Evolutionary conservation across 2,797 vertebrate species (phyloP), one percentile per base, ranked within the genome.

Genomic region (Mormyrus hasselquistii): DNA sequence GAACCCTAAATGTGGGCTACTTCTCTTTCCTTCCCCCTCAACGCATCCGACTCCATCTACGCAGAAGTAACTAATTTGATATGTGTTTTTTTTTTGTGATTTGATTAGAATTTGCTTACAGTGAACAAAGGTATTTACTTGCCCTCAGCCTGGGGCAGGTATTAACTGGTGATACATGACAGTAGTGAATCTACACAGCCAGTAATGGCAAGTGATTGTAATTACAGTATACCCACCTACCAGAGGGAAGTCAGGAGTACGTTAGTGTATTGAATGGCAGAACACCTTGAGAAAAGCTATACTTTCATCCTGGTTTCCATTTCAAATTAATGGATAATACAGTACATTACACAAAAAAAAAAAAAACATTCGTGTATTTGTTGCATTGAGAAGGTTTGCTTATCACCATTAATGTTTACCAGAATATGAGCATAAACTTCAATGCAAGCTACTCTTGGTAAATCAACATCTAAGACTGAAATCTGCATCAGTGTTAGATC

Each of bases 21-120:
- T 25, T 29, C 9, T 25, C 82, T 25, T 49, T 52, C 47, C n/a
- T 85, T n/a, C 49, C 9, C 47, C n/a, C 19, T 50, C 82, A 0
- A 10, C 34, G 62, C 25, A 69, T 50, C 41, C 4, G 6, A n/a
- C 82, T 84, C 22, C 0, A 4, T 29, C 44, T 29, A 52, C 5
- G 4, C 47, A 12, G 16, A 25, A 52, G 38, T 85, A 52, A 85
- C 29, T 79, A n/a, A 79, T 79, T 79, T 79, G 38, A n/a, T 44
- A 34, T 14, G 1, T 79, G 14, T 76, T 79, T 79, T 76, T 4
- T 55, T 41, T 79, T 44, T 44, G 38, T 44, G 38, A 52, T 85
- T 52, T 85, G 82, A 52, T 85, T 29, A 85, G 47, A 47, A 29
- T 50, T 85, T 85, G n/a, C 73, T 79, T 79, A 79, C 73, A 79